Base-by-base conservation (phyloP, 2,113 vertebrate species). In the Hippocampus mohnikei region DNA sequence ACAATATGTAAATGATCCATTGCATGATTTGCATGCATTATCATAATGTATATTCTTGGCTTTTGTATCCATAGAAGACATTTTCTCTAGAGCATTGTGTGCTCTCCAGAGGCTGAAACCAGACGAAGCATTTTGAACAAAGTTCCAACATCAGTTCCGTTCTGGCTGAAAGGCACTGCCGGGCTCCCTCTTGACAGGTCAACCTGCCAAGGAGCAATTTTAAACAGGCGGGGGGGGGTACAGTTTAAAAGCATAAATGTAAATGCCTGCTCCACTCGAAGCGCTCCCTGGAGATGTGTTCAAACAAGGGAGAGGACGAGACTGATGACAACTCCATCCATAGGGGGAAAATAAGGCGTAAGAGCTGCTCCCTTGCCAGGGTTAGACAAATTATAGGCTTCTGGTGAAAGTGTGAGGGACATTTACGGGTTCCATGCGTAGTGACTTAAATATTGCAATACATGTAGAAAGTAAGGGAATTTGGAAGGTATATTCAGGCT, bases 321-420 rank as follows among this genome's bases (percentile, higher is more conserved):
- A 84, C 85, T 79, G 90, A 89, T 87, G 88, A 90, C 88, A 91
- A 83, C 79, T 75, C 72, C 75, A 71, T 89, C 82, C 72, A 69
- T 75, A 74, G 71, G 69, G 21, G 20, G 50, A n/a, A 67, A 79
- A 70, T 74, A 76, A 62, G 68, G 75, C 83, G 83, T 69, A 82
- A 76, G 80, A 79, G 74, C 72, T 71, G 78, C 77, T 81, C 76
- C 71, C 72, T 77, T 81, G 73, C 80, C 83, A 75, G 80, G 75
- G 79, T 80, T 83, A 74, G 68, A 78, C 74, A 42, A 67, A 71
- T 73, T 69, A 79, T 69, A 69, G 61, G 72, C 72, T 66, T 65
- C 76, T 74, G 71, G 59, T 75, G 68, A 78, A 74, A 67, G 69
- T 50, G 69, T 50, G 69, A 74, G 40, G 60, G 65, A 75, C 40